Evolutionary conservation across 2,113 vertebrate genomes (phyloP).

Genomic region (Passer montanus): DNA sequence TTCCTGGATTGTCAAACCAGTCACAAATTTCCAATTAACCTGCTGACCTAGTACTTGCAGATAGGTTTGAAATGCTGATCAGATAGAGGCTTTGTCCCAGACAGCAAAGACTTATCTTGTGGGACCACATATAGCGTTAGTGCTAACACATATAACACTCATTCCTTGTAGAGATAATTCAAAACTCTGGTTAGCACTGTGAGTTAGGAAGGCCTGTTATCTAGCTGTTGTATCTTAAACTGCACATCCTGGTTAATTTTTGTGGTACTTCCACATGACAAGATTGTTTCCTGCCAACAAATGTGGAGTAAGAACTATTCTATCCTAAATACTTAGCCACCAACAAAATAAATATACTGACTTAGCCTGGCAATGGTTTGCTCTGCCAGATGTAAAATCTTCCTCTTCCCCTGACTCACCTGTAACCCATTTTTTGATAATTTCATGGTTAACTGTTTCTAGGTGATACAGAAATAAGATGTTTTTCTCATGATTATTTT

Average conservation of each 20-base stretch:
- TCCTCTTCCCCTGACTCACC: neutral
- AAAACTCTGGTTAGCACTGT: neutral
- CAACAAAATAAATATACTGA: neutral
- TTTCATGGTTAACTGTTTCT: neutral
- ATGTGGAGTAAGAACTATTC: neutral
- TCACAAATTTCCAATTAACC: slow-evolving; percentile 31
- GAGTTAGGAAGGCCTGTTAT: neutral
- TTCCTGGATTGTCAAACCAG: neutral
- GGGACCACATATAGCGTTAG: neutral
- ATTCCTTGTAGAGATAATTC: neutral
- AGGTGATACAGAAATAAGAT: neutral
- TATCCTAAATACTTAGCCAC: neutral
- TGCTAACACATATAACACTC: neutral
- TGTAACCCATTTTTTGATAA: neutral
- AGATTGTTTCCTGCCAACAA: neutral
- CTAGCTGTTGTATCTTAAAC: neutral
- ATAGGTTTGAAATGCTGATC: neutral
- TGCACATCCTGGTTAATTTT: neutral
- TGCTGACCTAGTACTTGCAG: neutral
- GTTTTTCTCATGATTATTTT: neutral
- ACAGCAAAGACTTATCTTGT: neutral
- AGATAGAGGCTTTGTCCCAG: neutral
- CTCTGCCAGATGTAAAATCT: neutral
- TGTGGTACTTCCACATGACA: neutral
- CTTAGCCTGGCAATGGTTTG: neutral